Evolutionary conservation across 2,888 invertebrate genomes (phyloP).

Genomic region (Drosophila macrothrix): DNA sequence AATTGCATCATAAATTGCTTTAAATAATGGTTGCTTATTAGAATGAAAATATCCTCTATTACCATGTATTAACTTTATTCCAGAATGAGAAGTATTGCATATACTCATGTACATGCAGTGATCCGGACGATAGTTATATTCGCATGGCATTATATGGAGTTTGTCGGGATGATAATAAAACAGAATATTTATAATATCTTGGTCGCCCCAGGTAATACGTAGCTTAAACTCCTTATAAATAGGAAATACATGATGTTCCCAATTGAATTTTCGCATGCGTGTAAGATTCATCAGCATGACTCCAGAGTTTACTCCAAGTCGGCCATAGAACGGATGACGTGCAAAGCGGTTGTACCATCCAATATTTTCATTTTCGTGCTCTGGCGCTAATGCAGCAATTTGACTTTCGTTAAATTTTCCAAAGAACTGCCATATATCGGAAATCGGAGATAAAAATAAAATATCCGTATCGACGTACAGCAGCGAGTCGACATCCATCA

Average conservation of each 20-base stretch:
- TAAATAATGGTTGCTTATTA: conserved; percentile 94
- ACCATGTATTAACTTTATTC: conserved; percentile 95
- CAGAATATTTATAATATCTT: conserved; percentile 95
- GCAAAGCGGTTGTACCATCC: conserved; percentile 99
- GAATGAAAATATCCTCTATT: conserved; percentile 94
- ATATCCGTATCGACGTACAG: conserved; percentile 97
- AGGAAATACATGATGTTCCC: conserved; percentile 93
- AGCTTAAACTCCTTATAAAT: conserved; percentile 94
- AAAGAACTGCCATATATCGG: conserved; percentile 94
- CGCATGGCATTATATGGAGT: conserved; percentile 92
- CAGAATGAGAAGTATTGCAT: conserved; percentile 88
- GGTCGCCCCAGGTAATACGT: conserved; percentile 98
- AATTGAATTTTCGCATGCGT: conserved; percentile 93
- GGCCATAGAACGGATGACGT: conserved; percentile 96
- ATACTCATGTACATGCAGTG: conserved; percentile 98
- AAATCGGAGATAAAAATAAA: conserved; percentile 93
- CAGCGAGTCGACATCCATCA: conserved; percentile 92
- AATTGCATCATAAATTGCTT: conserved; percentile 88
- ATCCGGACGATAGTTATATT: conserved; percentile 96
- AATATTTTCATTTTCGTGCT: conserved; percentile 95
- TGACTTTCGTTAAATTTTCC: conserved; percentile 92
- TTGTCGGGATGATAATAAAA: conserved; percentile 93
- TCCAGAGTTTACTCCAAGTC: conserved; percentile 94
- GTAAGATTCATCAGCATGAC: conserved; percentile 99
- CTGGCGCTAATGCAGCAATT: conserved; percentile 94